phyloP scores from a whole-genome alignment of 35 echinoderm and acorn worm species.

The Chiridota heheva region DNA sequence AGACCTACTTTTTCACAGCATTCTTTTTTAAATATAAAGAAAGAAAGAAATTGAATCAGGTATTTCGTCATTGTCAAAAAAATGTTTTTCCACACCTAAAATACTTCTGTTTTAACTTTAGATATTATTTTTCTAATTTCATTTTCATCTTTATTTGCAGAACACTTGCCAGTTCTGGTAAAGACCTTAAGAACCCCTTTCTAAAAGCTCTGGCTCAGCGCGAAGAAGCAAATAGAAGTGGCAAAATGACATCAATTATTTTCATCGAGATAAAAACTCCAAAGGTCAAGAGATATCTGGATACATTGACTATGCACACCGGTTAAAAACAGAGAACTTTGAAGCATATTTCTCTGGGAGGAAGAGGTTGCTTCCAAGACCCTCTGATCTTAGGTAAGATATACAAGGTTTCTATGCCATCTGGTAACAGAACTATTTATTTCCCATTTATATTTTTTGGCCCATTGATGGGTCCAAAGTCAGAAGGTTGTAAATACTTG shows the following conservation, averaged over 20 bases:
- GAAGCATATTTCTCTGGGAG: slow-evolving; percentile 94
- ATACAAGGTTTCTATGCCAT: background rate
- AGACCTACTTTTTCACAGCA: too few relatives aligned
- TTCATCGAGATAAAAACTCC: slow-evolving; percentile 97
- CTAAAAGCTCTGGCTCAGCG: slow-evolving; percentile 89
- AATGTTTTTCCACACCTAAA: too few relatives aligned
- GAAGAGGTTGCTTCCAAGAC: slow-evolving; percentile 86
- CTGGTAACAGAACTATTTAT: background rate
- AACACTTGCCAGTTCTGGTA: slow-evolving; percentile 92
- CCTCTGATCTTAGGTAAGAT: slow-evolving; percentile 94
- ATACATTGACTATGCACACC: slow-evolving; percentile 96
- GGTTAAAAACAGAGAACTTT: slow-evolving; percentile 96
- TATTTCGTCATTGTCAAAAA: too few relatives aligned
- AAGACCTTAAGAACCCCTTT: slow-evolving; percentile 94
- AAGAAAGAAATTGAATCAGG: too few relatives aligned
- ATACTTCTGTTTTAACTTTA: background rate
- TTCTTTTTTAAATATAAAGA: too few relatives aligned
- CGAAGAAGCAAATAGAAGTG: slow-evolving; percentile 96
- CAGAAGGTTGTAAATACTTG: too few relatives aligned
- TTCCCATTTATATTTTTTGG: background rate
- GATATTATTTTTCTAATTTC: background rate
- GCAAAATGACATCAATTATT: slow-evolving; percentile 99
- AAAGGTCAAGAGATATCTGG: slow-evolving; percentile 94
- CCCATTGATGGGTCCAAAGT: too few relatives aligned
- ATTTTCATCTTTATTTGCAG: slow-evolving; percentile 29